These are phyloP conservation scores for Semotilus atromaculatus DNA, from an alignment of 2,797 vertebrate species.

Conservation along the genomic window DNA sequence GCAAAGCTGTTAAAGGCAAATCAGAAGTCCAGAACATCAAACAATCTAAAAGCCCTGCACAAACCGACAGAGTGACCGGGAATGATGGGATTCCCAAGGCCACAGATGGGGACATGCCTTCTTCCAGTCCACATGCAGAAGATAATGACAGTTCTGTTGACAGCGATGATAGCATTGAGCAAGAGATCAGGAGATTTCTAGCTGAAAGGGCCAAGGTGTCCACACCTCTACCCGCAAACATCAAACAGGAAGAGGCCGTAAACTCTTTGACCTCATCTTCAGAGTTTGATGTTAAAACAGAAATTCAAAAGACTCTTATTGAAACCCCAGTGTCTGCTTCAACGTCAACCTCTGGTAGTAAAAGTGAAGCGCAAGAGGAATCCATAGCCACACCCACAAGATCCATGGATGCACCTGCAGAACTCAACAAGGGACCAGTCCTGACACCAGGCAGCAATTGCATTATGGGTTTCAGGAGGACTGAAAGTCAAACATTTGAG, in stretches of 20 bases:
- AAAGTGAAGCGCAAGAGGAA: neutral
- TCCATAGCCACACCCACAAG: neutral
- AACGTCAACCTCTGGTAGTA: neutral
- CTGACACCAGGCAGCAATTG: slow-evolving; percentile 17
- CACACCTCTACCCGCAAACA: slow-evolving; percentile 38
- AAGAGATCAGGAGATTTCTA: slow-evolving; percentile 90
- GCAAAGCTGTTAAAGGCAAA: slow-evolving; percentile 55
- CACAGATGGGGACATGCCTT: neutral
- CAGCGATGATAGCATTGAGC: slow-evolving; percentile 96
- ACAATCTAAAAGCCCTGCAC: slow-evolving; percentile 51
- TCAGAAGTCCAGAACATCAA: slow-evolving; percentile 54
- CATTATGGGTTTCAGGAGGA: slow-evolving; percentile 42
- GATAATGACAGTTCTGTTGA: slow-evolving; percentile 91
- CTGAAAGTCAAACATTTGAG: slow-evolving; percentile 23
- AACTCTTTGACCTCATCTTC: slow-evolving; percentile 12
- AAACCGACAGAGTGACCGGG: slow-evolving; percentile 43
- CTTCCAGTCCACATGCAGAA: slow-evolving; percentile 51
- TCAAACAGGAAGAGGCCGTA: slow-evolving; percentile 48
- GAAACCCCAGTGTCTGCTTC: slow-evolving; percentile 60
- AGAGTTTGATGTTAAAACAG: slow-evolving; percentile 65
- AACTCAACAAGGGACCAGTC: slow-evolving; percentile 23
- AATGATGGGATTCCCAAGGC: slow-evolving; percentile 10
- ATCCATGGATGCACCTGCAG: neutral
- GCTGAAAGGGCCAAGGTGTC: slow-evolving; percentile 91
- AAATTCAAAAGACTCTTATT: slow-evolving; percentile 67